Base-by-base conservation (phyloP, 2,113 vertebrate genomes). In the Scolopax mira region DNA sequence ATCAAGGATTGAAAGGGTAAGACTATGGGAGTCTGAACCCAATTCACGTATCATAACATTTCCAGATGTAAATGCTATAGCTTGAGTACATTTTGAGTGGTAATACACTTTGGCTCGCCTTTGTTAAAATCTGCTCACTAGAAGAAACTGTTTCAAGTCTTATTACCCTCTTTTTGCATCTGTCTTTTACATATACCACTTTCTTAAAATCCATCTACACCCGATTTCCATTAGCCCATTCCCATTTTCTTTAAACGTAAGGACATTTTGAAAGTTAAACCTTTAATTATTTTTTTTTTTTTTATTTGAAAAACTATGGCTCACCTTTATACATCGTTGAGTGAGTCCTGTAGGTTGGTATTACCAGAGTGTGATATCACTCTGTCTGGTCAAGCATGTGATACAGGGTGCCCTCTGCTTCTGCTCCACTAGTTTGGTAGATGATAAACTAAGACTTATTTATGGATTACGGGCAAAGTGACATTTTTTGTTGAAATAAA, bases 381-480 rank as follows among this genome's bases (percentile, higher is more conserved):
- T 60, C 58, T 23, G 1, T n/a, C 41, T 10, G 22, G 84, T 81
- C 75, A 81, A 66, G 30, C 37, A 33, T 33, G 33, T 82, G 42
- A 73, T 71, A 67, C 57, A 27, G 6, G 19, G 39, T 90, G 57
- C 83, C 61, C 79, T 84, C 88, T 84, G 54, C 79, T 93, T 94
- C 65, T 93, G 48, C 88, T 85, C 28, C 71, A 28, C 79, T 49
- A 57, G 31, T 83, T 72, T 92, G 79, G 93, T 93, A 95, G 92
- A 93, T 96, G 54, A 95, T 92, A 96, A 95, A 90, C 88, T 46
- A 82, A 84, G 49, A 60, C 33, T 77, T 37, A 66, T 51, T 86
- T 64, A 25, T 12, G n/a, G 60, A 90, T 88, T 69, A 86, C 87
- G 83, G 73, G 77, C 86, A 92, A 92, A 86, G 73, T 71, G 55